Evolutionary conservation across 2,888 invertebrate species (phyloP).

Genomic region (Tuta absoluta): DNA sequence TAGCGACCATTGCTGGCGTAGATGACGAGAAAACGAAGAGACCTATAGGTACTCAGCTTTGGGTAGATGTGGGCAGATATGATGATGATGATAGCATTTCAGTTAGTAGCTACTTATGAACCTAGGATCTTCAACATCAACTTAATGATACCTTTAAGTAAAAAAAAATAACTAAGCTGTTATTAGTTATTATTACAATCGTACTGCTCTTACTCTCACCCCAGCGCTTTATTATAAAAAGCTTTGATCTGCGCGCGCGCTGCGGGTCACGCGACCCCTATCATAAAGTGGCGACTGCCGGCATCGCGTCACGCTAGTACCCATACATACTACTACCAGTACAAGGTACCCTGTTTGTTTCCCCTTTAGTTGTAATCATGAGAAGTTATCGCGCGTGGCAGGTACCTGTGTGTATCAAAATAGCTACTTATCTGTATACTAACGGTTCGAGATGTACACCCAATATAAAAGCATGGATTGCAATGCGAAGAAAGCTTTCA

Average conservation of each 20-base stretch:
- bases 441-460: no score
- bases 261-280: slow-evolving; percentile 70
- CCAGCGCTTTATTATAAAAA: slow-evolving; percentile 34
- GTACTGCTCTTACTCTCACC: slow-evolving; percentile 10
- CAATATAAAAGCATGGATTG: no score
- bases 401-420: not conserved
- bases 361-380: slow-evolving; percentile 10
- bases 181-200: slow-evolving; percentile 14
- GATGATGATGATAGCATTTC: no score
- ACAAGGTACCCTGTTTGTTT: not conserved
- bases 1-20: no score
- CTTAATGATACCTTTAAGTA: not conserved
- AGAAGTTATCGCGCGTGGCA: slow-evolving; percentile 20
- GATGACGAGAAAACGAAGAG: no score
- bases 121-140: not conserved
- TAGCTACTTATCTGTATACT: no score
- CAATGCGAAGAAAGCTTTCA: no score
- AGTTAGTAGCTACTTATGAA: no score
- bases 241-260: slow-evolving; percentile 36
- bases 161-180: not conserved
- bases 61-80: no score
- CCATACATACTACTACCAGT: not conserved
- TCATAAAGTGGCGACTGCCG: slow-evolving; percentile 36
- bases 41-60: no score
- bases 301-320: slow-evolving; percentile 14